These are phyloP conservation scores for Mormyrus hasselquistii DNA, from an alignment of 2,797 vertebrate genomes.

Conservation along the genomic window DNA sequence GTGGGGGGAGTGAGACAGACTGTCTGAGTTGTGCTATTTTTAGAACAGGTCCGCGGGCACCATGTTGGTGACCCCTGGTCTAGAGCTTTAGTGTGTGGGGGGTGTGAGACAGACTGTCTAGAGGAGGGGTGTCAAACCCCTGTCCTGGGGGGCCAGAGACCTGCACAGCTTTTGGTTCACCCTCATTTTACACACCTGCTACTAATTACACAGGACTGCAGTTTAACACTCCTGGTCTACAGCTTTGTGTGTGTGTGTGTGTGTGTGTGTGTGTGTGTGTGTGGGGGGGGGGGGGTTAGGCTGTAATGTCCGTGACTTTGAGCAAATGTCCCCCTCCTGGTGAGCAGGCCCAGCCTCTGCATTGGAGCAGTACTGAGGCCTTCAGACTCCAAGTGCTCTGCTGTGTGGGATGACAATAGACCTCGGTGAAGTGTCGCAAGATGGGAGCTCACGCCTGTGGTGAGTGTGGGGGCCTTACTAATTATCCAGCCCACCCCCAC, in stretches of 20 bases:
- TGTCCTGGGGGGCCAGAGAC: too few relatives aligned
- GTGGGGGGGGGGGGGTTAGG: neutral
- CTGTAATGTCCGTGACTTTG: conserved; percentile 52
- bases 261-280: too few relatives aligned
- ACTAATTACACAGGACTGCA: neutral
- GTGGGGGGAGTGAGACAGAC: neutral
- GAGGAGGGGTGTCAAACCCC: too few relatives aligned
- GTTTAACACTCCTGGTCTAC: neutral
- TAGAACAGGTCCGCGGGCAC: too few relatives aligned
- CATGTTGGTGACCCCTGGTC: too few relatives aligned
- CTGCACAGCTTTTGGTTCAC: neutral
- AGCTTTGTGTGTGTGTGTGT: neutral
- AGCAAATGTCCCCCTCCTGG: conserved; percentile 66
- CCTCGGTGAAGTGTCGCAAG: conserved; percentile 78
- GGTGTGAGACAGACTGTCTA: too few relatives aligned
- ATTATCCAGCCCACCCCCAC: conserved; percentile 30
- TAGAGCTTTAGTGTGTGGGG: too few relatives aligned
- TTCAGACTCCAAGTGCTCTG: conserved; percentile 69
- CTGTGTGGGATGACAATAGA: conserved; percentile 74
- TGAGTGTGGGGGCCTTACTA: conserved; percentile 25
- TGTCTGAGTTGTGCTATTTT: too few relatives aligned
- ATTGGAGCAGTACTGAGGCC: conserved; percentile 70
- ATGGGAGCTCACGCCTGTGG: conserved; percentile 71
- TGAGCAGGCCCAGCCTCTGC: conserved; percentile 69
- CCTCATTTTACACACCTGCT: too few relatives aligned